These are phyloP conservation scores for Urosaurus nigricauda DNA, from an alignment of 2,797 vertebrate genomes.

Conservation along the genomic window DNA sequence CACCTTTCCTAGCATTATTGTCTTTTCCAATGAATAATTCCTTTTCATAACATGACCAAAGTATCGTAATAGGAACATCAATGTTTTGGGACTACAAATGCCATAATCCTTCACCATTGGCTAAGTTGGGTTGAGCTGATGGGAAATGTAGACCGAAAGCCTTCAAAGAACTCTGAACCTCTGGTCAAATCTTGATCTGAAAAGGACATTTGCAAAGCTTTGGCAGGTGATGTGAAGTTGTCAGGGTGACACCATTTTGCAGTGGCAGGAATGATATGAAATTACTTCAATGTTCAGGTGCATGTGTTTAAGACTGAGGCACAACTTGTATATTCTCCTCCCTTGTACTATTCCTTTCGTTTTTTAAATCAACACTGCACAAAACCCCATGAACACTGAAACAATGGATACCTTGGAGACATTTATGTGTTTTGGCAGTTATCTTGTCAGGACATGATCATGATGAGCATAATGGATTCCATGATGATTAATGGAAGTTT, in stretches of 20 bases:
- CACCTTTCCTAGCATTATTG: too few relatives aligned
- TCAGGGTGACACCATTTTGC: neutral
- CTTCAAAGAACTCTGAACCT: too few relatives aligned
- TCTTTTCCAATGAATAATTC: too few relatives aligned
- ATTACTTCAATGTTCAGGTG: neutral
- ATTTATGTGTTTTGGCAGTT: neutral
- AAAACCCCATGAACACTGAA: neutral
- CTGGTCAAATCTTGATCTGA: neutral
- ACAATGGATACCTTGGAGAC: neutral
- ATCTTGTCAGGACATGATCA: conserved; percentile 26
- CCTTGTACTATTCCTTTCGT: neutral
- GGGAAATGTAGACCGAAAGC: too few relatives aligned
- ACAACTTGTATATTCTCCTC: neutral
- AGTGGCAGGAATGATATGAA: neutral
- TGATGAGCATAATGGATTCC: conserved; percentile 7
- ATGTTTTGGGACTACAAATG: neutral
- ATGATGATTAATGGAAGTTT: conserved; percentile 3
- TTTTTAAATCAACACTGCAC: neutral
- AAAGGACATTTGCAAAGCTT: neutral
- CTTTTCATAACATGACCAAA: too few relatives aligned
- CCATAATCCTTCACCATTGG: too few relatives aligned
- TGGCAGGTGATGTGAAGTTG: neutral
- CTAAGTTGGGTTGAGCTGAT: too few relatives aligned
- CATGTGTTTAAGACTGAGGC: neutral
- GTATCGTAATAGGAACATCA: too few relatives aligned